Percentiles rank a stretch among this genome's conserved stretches.
Evolutionary conservation across 2,797 vertebrate genomes (phyloP).

Genomic region (Micrastur ruficollis): DNA sequence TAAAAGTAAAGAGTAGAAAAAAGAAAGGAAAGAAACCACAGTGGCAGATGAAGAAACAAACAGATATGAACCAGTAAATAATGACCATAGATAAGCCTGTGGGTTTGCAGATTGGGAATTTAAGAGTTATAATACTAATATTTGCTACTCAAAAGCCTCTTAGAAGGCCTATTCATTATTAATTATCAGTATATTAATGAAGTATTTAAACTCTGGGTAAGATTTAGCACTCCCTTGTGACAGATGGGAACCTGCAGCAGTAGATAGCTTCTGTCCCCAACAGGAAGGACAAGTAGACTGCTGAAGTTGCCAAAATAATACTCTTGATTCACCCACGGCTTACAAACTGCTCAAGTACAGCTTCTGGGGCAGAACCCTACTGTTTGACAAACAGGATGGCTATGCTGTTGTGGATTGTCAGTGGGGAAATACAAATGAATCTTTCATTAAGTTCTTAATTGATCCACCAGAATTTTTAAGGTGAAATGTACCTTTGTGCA

Average conservation of each 20-base stretch:
- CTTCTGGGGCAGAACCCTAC: not conserved
- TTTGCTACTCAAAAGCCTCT: not conserved
- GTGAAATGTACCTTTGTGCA: not conserved
- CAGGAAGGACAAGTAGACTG: not conserved
- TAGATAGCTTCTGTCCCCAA: not conserved
- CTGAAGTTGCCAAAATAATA: not conserved
- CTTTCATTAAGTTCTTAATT: not conserved
- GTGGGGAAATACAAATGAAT: not conserved
- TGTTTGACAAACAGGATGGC: not conserved
- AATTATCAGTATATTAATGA: not conserved
- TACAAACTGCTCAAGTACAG: not conserved
- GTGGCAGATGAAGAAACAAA: not conserved
- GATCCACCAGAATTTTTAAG: not conserved
- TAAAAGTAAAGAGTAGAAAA: not conserved
- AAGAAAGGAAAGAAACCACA: not conserved
- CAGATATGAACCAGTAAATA: not conserved
- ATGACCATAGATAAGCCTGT: not conserved
- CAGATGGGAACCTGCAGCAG: not conserved
- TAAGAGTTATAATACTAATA: not conserved
- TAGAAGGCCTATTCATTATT: not conserved
- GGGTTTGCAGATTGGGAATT: not conserved
- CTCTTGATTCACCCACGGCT: not conserved
- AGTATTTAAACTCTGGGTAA: not conserved
- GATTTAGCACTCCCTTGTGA: not conserved
- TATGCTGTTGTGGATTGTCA: not conserved